These are phyloP conservation scores for Diploscapter pachys DNA, from an alignment of 1,140 invertebrate genomes.

Conservation along the genomic window DNA sequence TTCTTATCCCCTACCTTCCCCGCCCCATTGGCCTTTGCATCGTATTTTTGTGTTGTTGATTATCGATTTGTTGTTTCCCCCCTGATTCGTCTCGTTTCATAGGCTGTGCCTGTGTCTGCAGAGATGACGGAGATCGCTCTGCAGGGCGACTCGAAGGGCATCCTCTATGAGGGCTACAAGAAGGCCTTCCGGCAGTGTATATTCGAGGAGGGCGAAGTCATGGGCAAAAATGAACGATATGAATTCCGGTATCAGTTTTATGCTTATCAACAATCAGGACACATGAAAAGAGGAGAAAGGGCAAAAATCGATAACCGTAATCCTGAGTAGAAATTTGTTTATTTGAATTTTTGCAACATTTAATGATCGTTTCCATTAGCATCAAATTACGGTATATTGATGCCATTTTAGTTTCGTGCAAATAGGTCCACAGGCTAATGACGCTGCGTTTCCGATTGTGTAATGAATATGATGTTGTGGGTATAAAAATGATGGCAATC, in stretches of 20 bases:
- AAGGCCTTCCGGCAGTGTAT: constrained; percentile 41
- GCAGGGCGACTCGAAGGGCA: constrained; percentile 41
- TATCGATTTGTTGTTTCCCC: too few species aligned
- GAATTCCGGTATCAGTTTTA: constrained; percentile 37
- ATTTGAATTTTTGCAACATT: not conserved
- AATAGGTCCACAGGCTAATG: not conserved
- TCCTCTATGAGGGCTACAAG: constrained; percentile 39
- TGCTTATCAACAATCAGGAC: not conserved
- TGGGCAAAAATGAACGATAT: constrained; percentile 41
- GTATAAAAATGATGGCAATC: too few species aligned
- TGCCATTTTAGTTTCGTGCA: not conserved
- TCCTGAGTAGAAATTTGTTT: too few species aligned
- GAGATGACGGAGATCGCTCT: constrained; percentile 34
- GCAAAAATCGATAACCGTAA: too few species aligned
- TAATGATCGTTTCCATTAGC: too few species aligned
- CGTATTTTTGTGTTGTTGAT: too few species aligned
- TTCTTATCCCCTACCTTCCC: not conserved
- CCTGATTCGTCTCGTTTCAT: too few species aligned
- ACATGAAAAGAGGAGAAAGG: not conserved
- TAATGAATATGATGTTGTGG: not conserved
- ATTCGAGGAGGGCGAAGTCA: constrained; percentile 41
- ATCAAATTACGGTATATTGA: too few species aligned
- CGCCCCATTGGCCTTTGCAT: not conserved
- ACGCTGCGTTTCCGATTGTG: not conserved
- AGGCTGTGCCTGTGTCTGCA: too few species aligned